Evolutionary conservation across 2,888 invertebrate genomes (phyloP), one percentile per base, ranked within the genome.

Genomic region (Ptychoptera albimana): DNA sequence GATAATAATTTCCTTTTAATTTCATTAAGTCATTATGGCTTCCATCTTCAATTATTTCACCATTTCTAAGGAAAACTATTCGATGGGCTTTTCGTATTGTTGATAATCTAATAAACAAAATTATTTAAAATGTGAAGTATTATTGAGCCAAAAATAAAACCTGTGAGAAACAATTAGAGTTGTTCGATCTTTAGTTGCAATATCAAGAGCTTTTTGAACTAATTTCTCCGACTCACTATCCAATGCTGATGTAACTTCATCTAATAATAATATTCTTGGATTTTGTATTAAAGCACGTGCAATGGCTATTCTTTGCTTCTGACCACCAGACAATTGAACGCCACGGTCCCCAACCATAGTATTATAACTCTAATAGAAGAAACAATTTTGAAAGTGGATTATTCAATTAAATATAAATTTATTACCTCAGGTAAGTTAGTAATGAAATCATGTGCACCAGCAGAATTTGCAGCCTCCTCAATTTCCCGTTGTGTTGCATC

Each of bases 171-270:
- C 82, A 56, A 83, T 77, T 45, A 84, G 68, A 46, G 83, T 83
- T 48, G 83, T 84, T 41, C 83, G 67, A 2, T 81, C 82, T 52
- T 75, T 70, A 11, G 81, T 74, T 0, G 86, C 87, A 13, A 73
- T 68, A 56, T 88, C 87, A 52, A 88, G 59, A 0, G 88, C 86
- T 37, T 77, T 75, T 60, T 88, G 88, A 1, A 89, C 87, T 45
- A 75, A 75, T 9, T 79, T 74, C 58, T 89, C 89, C 48, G 83
- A 84, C 51, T 80, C 77, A 7, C 81, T 77, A 60, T 88, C 88
- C 50, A 88, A 64, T 0, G 88, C 87, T 0, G 86, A 87, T 0
- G 89, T 89, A 0, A 86, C 87, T 60, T 88, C 88, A 55, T 88
- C 88, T 39, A 83, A 64, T 0, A 83, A 65, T 12, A 83, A 67